A percentile compares a stretch with the other conserved stretches of the same genome.
phyloP scores from a whole-genome alignment of 2,888 invertebrate species.

The Lamproptera curius region DNA sequence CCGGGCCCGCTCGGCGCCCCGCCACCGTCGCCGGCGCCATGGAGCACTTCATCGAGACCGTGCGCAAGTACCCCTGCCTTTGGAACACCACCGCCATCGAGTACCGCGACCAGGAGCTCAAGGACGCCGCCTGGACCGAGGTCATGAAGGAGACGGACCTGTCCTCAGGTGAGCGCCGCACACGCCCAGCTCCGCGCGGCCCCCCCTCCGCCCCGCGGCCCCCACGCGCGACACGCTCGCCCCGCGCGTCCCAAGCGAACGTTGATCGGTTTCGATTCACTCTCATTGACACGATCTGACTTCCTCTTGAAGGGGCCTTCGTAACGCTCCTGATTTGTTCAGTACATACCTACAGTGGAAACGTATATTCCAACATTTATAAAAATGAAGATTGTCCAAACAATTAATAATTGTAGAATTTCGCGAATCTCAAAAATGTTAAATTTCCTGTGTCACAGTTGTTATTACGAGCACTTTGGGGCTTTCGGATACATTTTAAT shows the following conservation, averaged over 20 bases:
- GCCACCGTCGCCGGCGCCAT: conserved; percentile 38
- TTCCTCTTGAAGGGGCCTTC: no score
- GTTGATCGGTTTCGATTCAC: no score
- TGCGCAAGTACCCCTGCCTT: conserved; percentile 68
- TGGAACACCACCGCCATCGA: conserved; percentile 71
- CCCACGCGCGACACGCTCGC: conserved; percentile 38
- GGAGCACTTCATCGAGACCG: conserved; percentile 68
- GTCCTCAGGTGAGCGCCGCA: conserved; percentile 71
- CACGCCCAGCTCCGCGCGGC: conserved; percentile 75
- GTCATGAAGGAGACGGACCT: conserved; percentile 69
- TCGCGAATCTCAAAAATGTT: no score
- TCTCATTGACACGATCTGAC: no score
- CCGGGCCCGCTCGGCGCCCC: conserved; percentile 29
- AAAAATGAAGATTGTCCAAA: no score
- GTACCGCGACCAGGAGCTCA: conserved; percentile 72
- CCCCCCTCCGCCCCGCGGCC: conserved; percentile 59
- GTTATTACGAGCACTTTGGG: no score
- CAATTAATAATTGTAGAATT: no score
- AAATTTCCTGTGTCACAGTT: no score
- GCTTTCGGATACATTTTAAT: no score
- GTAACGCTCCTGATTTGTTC: no score
- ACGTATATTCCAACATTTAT: no score
- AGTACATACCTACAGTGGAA: no score
- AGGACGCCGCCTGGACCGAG: conserved; percentile 71
- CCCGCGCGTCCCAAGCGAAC: conserved; percentile 73